Evolutionary conservation across 1,140 invertebrate species (phyloP).

Genomic region (Leptoteleia sp.): DNA sequence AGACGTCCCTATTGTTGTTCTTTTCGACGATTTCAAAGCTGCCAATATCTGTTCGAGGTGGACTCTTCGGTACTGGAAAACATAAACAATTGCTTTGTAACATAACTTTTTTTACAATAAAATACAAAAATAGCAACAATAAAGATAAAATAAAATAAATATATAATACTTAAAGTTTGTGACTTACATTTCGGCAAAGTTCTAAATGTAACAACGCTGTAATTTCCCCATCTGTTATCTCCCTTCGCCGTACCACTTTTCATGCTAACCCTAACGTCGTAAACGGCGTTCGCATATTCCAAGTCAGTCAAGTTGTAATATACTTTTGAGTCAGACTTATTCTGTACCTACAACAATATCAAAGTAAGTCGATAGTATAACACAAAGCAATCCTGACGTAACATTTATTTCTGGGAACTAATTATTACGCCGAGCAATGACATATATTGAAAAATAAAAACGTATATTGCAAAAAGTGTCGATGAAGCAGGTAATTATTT

Average conservation of each 20-base stretch:
- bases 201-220: slow-evolving; percentile 81
- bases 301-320: slow-evolving; percentile 83
- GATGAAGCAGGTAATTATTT: no score
- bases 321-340: slow-evolving; percentile 66
- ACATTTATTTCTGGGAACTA: slow-evolving; percentile 1
- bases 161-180: not conserved
- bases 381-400: slow-evolving; percentile 4
- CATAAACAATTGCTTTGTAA: no score
- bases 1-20: slow-evolving; percentile 81
- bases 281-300: slow-evolving; percentile 84
- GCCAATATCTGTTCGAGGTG: slow-evolving; percentile 84
- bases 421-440: not conserved
- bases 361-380: slow-evolving; percentile 12
- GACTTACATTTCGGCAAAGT: slow-evolving; percentile 83
- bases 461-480: not conserved
- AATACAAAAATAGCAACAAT: not conserved
- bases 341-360: slow-evolving; percentile 63
- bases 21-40: slow-evolving; percentile 84
- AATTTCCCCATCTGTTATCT: slow-evolving; percentile 85
- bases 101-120: not conserved
- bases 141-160: slow-evolving; percentile 6
- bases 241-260: slow-evolving; percentile 80
- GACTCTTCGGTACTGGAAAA: slow-evolving; percentile 82
- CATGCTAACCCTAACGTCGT: slow-evolving; percentile 86
- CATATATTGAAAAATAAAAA: slow-evolving; percentile 3